phyloP scores from a whole-genome alignment of 2,113 vertebrate species.

The Cynopterus brachyotis region DNA sequence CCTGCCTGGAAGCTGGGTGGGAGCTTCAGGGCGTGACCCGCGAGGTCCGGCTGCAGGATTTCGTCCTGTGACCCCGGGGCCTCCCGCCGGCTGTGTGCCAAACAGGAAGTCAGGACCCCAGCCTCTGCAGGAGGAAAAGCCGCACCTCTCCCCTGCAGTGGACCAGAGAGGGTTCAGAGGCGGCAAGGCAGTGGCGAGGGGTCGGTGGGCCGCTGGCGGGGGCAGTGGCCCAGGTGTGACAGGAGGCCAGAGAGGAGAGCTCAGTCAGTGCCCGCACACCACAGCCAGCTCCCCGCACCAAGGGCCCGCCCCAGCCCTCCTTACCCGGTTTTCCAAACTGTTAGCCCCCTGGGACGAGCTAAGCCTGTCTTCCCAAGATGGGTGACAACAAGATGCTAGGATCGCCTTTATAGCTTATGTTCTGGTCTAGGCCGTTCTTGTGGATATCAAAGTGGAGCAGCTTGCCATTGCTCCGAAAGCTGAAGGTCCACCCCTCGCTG shows the following conservation, averaged over 20 bases:
- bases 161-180: neutral
- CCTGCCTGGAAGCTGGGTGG: neutral
- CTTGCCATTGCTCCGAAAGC: neutral
- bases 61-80: accelerated
- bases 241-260: accelerated
- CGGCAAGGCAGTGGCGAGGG: accelerated
- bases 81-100: neutral
- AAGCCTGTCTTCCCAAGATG: neutral
- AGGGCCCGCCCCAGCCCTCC: neutral
- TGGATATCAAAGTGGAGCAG: slow-evolving; percentile 69
- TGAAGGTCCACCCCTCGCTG: neutral
- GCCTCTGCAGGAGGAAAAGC: neutral
- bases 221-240: accelerated
- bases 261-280: accelerated
- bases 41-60: accelerated
- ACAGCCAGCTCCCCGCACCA: too few species aligned
- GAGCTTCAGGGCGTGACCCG: neutral
- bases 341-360: neutral
- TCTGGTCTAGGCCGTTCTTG: slow-evolving; percentile 73
- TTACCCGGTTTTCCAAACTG: neutral
- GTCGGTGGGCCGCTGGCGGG: accelerated
- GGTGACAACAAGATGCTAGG: accelerated
- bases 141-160: neutral
- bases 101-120: neutral
- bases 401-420: accelerated